Conservation (phyloP, 2,888 invertebrate genomes). For the Gymnoscelis rufifasciata region DNA sequence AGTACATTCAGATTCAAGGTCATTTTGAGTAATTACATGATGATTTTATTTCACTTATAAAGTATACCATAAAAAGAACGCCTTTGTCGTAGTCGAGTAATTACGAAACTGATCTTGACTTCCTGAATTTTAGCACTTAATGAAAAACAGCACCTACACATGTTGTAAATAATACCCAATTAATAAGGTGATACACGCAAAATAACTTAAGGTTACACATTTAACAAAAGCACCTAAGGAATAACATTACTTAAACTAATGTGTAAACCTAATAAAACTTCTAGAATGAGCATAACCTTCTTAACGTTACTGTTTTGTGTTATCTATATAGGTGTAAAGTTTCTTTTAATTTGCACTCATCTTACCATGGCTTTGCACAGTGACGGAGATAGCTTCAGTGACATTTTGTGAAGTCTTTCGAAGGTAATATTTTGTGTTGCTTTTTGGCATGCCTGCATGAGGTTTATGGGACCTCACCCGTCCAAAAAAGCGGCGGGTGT, state of each 20-base stretch:
- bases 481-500: too few species aligned
- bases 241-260: conserved; percentile 56
- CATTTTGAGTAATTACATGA: conserved; percentile 9
- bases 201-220: conserved; percentile 30
- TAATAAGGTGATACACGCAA: conserved; percentile 23
- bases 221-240: conserved; percentile 31
- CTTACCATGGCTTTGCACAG: conserved; percentile 70
- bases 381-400: conserved; percentile 68
- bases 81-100: too few species aligned
- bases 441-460: conserved; percentile 67
- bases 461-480: conserved; percentile 9
- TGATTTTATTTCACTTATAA: not conserved
- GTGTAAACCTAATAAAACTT: conserved; percentile 33
- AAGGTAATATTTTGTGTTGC: conserved; percentile 76
- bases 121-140: conserved; percentile 6
- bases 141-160: conserved; percentile 1
- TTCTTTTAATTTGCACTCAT: conserved; percentile 55
- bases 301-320: conserved; percentile 33
- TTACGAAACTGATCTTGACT: conserved; percentile 18
- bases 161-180: conserved; percentile 16
- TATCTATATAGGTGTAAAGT: conserved; percentile 44
- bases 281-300: conserved; percentile 29
- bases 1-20: conserved; percentile 18
- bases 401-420: conserved; percentile 56
- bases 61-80: too few species aligned